Percentiles rank a stretch among this genome's conserved stretches.
Evolutionary conservation across 2,113 vertebrate genomes (phyloP).

Genomic region (Galbula dea): DNA sequence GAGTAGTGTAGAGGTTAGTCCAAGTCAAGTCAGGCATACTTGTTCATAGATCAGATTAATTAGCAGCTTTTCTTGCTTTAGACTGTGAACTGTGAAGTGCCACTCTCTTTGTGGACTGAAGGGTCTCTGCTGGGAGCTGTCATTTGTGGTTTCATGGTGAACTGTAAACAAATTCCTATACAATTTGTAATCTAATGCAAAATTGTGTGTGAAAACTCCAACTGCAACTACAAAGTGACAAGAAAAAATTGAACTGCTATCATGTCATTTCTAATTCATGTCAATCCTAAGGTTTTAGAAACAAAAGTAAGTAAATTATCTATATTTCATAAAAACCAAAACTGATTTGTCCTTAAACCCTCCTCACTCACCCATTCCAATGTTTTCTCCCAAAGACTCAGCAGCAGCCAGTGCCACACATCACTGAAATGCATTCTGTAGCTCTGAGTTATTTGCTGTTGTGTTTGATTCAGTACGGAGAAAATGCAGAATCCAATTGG

Average conservation of each 20-base stretch:
- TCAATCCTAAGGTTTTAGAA: not conserved
- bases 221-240: not conserved
- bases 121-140: not conserved
- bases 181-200: not conserved
- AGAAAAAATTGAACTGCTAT: not conserved
- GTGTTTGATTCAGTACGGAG: not conserved
- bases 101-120: not conserved
- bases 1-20: not conserved
- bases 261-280: not conserved
- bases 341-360: not conserved
- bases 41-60: not conserved
- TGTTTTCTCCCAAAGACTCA: not conserved
- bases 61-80: not conserved
- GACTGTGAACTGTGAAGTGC: not conserved
- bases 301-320: not conserved
- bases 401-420: not conserved
- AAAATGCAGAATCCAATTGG: not conserved
- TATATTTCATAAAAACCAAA: not conserved
- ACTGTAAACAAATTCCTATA: not conserved
- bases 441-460: not conserved
- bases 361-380: not conserved
- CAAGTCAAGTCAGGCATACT: not conserved
- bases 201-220: not conserved
- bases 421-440: not conserved
- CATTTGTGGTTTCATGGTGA: not conserved